phyloP scores from a whole-genome alignment of 2,113 vertebrate genomes.

The Catagonus wagneri region DNA sequence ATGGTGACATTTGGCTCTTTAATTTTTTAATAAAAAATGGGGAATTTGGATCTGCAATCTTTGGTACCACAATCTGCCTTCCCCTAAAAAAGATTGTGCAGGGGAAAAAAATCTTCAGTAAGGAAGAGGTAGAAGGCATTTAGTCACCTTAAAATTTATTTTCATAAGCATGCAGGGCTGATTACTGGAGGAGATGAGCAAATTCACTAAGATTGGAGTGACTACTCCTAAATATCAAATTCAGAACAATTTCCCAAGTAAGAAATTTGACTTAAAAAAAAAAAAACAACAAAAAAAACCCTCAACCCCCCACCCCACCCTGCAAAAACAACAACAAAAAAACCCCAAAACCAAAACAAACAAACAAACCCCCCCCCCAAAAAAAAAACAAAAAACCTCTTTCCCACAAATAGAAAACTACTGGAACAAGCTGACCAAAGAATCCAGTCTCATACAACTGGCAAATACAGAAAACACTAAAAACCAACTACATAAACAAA shows the following conservation, averaged over 20 bases:
- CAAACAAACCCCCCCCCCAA: not conserved
- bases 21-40: constrained; percentile 80
- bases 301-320: constrained; percentile 23
- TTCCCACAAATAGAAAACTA: constrained; percentile 83
- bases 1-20: constrained; percentile 89
- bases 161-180: constrained; percentile 91
- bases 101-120: constrained; percentile 93
- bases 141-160: constrained; percentile 93
- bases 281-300: not conserved
- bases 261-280: constrained; percentile 76
- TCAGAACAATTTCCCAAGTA: constrained; percentile 86
- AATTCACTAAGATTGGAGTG: constrained; percentile 83
- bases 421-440: constrained; percentile 87
- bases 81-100: constrained; percentile 85
- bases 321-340: too few species aligned
- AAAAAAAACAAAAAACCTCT: not conserved
- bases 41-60: constrained; percentile 86
- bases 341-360: too few species aligned
- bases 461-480: constrained; percentile 66
- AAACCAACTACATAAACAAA: constrained; percentile 75
- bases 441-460: constrained; percentile 76
- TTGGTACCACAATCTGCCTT: constrained; percentile 90
- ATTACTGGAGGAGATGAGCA: constrained; percentile 85
- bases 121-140: constrained; percentile 97
- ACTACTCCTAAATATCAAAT: constrained; percentile 85